These are phyloP conservation scores for Stenodera caucasica DNA, from an alignment of 2,888 invertebrate genomes.

Conservation along the genomic window DNA sequence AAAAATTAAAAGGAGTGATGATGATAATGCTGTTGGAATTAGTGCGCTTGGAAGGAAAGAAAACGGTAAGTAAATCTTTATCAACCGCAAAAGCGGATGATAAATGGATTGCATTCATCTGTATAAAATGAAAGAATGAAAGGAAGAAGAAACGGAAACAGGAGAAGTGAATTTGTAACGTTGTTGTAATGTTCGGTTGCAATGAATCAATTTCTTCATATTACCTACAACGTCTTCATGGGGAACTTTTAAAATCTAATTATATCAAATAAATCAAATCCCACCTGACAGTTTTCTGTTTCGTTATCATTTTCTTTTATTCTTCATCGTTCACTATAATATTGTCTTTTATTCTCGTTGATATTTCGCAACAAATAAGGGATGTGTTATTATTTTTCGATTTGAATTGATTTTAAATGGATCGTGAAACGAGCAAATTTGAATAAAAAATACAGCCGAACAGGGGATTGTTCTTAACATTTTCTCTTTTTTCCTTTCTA, in stretches of 20 bases:
- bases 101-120: conserved; percentile 53
- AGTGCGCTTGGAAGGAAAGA: conserved; percentile 45
- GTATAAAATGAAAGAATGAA: conserved; percentile 30
- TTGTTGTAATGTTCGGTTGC: conserved; percentile 33
- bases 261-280: conserved; percentile 52
- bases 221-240: conserved; percentile 44
- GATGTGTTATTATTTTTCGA: conserved; percentile 4
- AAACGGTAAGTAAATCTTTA: conserved; percentile 54
- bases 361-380: background rate
- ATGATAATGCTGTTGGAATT: conserved; percentile 6
- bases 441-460: conserved; percentile 42
- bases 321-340: background rate
- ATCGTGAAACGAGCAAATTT: conserved; percentile 42
- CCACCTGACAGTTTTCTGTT: conserved; percentile 30
- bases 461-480: conserved; percentile 19
- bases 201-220: conserved; percentile 51
- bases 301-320: conserved; percentile 18
- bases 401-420: conserved; percentile 13
- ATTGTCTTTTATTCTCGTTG: background rate
- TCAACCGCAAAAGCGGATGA: conserved; percentile 54
- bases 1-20: background rate
- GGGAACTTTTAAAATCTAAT: conserved; percentile 49
- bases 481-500: background rate
- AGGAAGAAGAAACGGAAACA: conserved; percentile 38
- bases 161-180: conserved; percentile 48